Evolutionary conservation across 2,797 vertebrate species (phyloP).

Genomic region (Lacerta agilis): DNA sequence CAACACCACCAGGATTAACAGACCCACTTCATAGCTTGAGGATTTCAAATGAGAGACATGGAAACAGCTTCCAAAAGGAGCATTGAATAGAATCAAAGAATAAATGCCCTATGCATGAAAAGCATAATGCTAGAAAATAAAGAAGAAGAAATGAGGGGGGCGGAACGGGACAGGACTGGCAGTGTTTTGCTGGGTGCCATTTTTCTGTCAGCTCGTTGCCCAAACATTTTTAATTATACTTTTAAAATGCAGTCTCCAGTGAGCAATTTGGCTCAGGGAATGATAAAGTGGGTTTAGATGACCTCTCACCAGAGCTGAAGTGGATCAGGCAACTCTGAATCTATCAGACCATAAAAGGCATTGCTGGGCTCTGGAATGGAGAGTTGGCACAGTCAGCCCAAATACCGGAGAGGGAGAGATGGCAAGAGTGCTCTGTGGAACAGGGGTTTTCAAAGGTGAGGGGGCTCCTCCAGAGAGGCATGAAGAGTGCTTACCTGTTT

Average conservation of each 20-base stretch:
- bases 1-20: background rate
- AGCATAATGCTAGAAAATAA: slow-evolving; percentile 1
- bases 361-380: background rate
- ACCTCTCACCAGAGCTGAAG: slow-evolving; percentile 11
- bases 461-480: background rate
- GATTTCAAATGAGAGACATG: background rate
- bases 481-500: background rate
- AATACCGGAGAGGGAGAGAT: background rate
- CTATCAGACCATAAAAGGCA: background rate
- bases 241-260: slow-evolving; percentile 29
- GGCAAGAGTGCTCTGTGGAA: background rate
- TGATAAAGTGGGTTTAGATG: slow-evolving; percentile 16
- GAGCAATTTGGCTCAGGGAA: background rate
- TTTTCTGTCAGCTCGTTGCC: slow-evolving; percentile 4
- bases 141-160: background rate
- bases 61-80: background rate
- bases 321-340: background rate
- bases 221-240: slow-evolving; percentile 25
- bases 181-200: background rate
- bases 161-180: background rate
- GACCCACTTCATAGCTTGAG: background rate
- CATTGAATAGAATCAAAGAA: background rate
- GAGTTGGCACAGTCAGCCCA: background rate
- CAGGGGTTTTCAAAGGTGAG: background rate
- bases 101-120: background rate